Evolutionary conservation across 2,113 vertebrate species (phyloP), one percentile per base, ranked within the genome.

Genomic region (Baryphthengus martii): DNA sequence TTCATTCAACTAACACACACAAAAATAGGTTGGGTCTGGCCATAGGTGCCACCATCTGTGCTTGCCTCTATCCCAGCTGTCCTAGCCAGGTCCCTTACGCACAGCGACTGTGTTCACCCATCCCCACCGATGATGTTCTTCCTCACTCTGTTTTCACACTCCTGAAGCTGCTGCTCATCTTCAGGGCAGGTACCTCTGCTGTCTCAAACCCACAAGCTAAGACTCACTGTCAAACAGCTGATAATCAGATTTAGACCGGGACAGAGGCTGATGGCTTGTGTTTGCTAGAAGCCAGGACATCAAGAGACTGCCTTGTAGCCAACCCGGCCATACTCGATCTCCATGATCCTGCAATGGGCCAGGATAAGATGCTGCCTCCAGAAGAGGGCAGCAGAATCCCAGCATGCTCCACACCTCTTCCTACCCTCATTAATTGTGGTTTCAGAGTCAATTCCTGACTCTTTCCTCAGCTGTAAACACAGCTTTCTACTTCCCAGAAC

Each of bases 301-400:
- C 58, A 61, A 14, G n/a, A 35, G n/a, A 14, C n/a, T 61, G 58
- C 20, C 35, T 35, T 61, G n/a, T 10, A 37, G 58, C 24, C 58
- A 37, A 24, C 35, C 24, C 26, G 58, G 16, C 50, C 49, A 2
- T 18, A 59, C 28, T 59, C 10, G 3, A 28, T 4, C 47, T 52
- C 45, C 83, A 16, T 0, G 1, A 23, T 13, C 76, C 76, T 47
- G 15, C 28, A 2, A 26, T 9, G 66, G 47, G 23, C 58, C 82
- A 79, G 88, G 13, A 3, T 4, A 26, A 85, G 71, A 16, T 11
- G 55, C 26, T 80, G 59, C 55, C 39, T 56, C 75, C 93, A 94
- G 83, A 83, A 93, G 93, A 96, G 67, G 92, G 90, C 92, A 95
- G 95, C 93, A 96, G 75, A 73, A 74, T 49, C 56, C 88, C 75